These are phyloP conservation scores for Phalacrocorax pelagicus DNA, from an alignment of 2,113 vertebrate species.

Conservation along the genomic window DNA sequence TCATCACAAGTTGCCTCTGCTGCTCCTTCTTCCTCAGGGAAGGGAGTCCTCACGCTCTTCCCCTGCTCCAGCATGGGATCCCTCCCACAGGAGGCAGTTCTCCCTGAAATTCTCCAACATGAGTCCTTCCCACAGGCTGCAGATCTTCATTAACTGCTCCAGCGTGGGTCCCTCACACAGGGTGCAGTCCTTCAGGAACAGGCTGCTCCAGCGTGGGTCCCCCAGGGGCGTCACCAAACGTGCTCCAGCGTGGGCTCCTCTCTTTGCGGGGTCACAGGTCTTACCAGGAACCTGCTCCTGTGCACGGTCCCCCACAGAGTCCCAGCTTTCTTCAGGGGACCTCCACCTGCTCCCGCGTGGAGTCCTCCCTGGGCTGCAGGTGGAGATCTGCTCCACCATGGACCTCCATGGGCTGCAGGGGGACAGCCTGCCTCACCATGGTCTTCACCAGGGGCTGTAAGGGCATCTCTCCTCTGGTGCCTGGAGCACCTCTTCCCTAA, in stretches of 20 bases:
- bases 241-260: accelerated
- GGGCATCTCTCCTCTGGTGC: accelerated
- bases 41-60: neutral
- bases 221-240: neutral
- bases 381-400: neutral
- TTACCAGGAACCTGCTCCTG: neutral
- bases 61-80: accelerated
- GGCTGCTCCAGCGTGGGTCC: neutral
- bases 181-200: neutral
- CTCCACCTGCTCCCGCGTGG: accelerated
- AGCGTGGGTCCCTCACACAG: accelerated
- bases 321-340: neutral
- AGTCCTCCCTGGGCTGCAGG: accelerated
- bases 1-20: neutral
- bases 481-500: neutral
- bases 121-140: accelerated
- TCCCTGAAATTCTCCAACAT: neutral
- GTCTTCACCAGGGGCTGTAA: neutral
- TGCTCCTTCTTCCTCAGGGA: neutral
- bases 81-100: too few relatives aligned
- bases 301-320: accelerated
- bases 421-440: neutral
- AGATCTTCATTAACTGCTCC: neutral
- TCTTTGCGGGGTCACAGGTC: accelerated
- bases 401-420: neutral